Evolutionary conservation across 2,797 vertebrate species (phyloP), one percentile per base, ranked within the genome.

Genomic region (Ctenopoma multispine): DNA sequence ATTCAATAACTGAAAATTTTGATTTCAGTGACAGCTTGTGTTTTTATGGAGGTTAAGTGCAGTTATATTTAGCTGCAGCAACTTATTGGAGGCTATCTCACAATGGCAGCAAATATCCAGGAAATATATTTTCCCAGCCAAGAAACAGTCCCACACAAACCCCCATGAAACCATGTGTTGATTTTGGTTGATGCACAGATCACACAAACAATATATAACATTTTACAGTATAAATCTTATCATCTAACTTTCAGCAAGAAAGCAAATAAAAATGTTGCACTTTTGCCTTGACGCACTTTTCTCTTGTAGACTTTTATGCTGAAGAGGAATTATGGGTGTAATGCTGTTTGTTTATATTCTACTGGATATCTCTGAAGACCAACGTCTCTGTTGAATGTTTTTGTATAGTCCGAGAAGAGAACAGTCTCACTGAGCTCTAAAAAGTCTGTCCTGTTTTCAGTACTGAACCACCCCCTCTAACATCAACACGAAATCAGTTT

Each of bases 371-470:
- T 50, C 69, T 43, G 20, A 29, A 27, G 29, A 40, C 41, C 5
- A 18, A 5, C 27, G 48, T 73, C 63, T 62, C 20, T 24, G n/a
- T 27, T n/a, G 11, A 44, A 44, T 50, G 58, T 63, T 18, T 23
- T 50, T 17, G 3, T 21, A 46, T 9, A n/a, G 61, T 65, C 34
- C 64, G 15, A 29, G 4, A 44, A 13, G 12, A 23, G 15, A 66
- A 15, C 2, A 21, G 34, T 41, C 13, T 13, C 24, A 24, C 10
- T 27, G 34, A 20, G 40, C 29, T 31, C 24, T 17, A 20, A 23
- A 49, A 11, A 40, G 60, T 49, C 17, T 24, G 1, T 44, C 3
- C 27, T n/a, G 44, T 34, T 29, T 57, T 49, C 20, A 64, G 20
- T 13, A n/a, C 23, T 17, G 11, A 54, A n/a, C 7, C 14, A 40